Evolutionary conservation across 2,888 invertebrate genomes (phyloP), one percentile per base, ranked within the genome.

Genomic region (Caenorhabditis sulstoni): DNA sequence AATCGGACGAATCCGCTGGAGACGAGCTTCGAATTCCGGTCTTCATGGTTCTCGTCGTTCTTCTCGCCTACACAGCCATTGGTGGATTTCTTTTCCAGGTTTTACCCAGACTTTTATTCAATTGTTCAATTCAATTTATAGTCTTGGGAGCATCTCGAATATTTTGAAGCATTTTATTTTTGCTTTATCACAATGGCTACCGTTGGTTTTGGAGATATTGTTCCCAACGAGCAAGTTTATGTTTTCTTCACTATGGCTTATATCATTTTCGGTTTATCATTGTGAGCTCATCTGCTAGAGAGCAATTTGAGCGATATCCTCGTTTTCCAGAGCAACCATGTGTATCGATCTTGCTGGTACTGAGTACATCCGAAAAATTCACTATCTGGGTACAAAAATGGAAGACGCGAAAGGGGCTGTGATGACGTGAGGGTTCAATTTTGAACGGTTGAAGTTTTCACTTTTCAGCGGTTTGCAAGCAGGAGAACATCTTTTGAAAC

Each of bases 101-200:
- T 62, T 41, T n/a, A n/a, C n/a, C 8, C 2, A 23, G 29, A 29
- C n/a, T n/a, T n/a, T n/a, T n/a, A n/a, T n/a, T n/a, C n/a, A n/a
- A n/a, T n/a, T n/a, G n/a, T n/a, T n/a, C n/a, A n/a, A n/a, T n/a
- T n/a, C n/a, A n/a, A n/a, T 62, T 81, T 80, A 16, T 55, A 85
- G 79, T 81, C 85, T 3, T 88, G 88, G 87, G 89, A 88, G 76
- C 87, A 86, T 47, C 84, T 89, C 79, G 75, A 84, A 16, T 89
- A 88, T 66, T 85, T 88, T 61, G 90, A 90, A 65, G 90, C 89
- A 3, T 90, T 90, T 70, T 90, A 90, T 73, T 90, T 90, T 67
- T 90, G 90, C 76, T 90, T 90, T 71, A 90, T 90, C 47, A 90
- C 90, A 35, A 90, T 90, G 89, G 89, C 90, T n/a, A 90, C 90